Conservation (phyloP, 2,797 vertebrate genomes). For the Parotocinclus haroldoi region DNA sequence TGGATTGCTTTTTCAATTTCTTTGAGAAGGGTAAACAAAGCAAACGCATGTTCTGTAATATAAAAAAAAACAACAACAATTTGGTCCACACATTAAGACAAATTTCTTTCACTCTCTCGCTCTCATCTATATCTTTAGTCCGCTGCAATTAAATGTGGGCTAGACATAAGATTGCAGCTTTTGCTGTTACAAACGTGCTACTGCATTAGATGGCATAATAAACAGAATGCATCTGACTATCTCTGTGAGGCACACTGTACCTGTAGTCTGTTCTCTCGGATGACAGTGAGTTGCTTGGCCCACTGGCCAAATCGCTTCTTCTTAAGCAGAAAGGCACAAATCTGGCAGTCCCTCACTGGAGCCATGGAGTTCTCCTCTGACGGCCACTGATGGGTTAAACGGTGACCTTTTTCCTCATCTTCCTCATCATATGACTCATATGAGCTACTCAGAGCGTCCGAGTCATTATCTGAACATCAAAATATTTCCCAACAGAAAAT, state of each 20-base stretch:
- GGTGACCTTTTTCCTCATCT: slow-evolving; percentile 88
- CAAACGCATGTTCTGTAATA: no score
- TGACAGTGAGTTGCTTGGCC: slow-evolving; percentile 92
- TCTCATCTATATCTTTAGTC: no score
- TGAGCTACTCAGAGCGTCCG: slow-evolving; percentile 93
- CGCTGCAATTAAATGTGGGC: no score
- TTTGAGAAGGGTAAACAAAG: no score
- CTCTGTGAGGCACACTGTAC: slow-evolving; percentile 56
- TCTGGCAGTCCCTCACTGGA: slow-evolving; percentile 86
- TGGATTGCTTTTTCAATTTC: no score
- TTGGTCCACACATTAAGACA: no score
- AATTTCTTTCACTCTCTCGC: no score
- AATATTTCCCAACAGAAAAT: not conserved
- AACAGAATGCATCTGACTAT: no score
- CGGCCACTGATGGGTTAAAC: slow-evolving; percentile 81
- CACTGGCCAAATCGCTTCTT: slow-evolving; percentile 98
- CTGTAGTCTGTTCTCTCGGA: slow-evolving; percentile 90
- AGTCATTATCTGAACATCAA: slow-evolving; percentile 85
- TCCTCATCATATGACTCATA: slow-evolving; percentile 98
- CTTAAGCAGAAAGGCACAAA: slow-evolving; percentile 91
- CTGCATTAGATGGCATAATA: no score
- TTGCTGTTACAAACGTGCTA: no score
- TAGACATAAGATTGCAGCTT: no score
- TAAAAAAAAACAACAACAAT: no score
- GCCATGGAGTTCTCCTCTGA: slow-evolving; percentile 84